Base-by-base conservation (phyloP, 2,797 vertebrate genomes). In the Acrossocheilus fasciatus region DNA sequence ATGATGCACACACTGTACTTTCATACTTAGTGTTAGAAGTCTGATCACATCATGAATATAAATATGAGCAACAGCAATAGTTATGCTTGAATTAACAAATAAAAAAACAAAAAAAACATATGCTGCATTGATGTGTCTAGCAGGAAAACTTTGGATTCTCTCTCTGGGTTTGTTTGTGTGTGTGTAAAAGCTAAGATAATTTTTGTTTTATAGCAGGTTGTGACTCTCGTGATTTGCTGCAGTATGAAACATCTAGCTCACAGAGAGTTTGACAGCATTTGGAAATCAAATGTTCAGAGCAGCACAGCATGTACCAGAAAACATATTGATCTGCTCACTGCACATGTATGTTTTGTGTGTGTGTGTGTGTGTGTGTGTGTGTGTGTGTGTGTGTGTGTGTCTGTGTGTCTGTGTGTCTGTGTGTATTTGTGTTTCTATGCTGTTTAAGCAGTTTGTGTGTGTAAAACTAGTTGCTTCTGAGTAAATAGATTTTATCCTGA, bases 401-500 rank as follows among this genome's bases (percentile, higher is more conserved):
- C 47, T 7, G 20, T 85, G 81, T 84, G 50, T 26, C 23, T 81
- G 59, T 30, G 30, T 30, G 30, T 30, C 30, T 83, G 66, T 62
- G 52, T 66, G 20, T 54, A 23, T 70, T 12, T 45, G 0, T 26
- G 6, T 83, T 2, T 57, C 39, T 62, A 76, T 39, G n/a, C 10
- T 57, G 79, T 69, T 47, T 64, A 59, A 73, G n/a, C 36, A 15
- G 87, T 72, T 39, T 41, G 62, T 14, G 34, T 47, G 39, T 52
- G 59, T 18, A 41, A 57, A 45, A 64, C n/a, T 41, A 39, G 10
- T 34, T 15, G 17, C 34, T 78, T 73, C 79, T 77, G 70, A 86
- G 17, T 81, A 30, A 79, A 88, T 90, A 10, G 88, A 88, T 88
- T 89, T 88, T 85, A 39, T 73, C 50, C 62, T 8, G 69, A 72